phyloP scores from a whole-genome alignment of 2,888 invertebrate species.

The Crocallis elinguaria region DNA sequence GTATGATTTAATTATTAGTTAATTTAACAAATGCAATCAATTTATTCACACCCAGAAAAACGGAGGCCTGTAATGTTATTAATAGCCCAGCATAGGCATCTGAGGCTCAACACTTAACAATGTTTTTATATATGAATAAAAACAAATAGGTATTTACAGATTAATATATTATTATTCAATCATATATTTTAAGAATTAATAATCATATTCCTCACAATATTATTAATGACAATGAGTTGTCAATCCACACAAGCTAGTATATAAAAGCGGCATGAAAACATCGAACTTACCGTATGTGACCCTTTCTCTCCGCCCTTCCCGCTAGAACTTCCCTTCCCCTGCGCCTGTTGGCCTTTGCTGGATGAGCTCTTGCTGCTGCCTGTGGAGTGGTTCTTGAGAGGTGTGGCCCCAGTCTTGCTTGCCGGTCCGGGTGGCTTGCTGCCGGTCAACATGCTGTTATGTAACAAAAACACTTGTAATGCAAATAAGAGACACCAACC shows the following conservation, averaged over 20 bases:
- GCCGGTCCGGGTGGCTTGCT: conserved; percentile 83
- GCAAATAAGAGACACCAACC: neutral
- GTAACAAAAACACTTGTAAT: conserved; percentile 26
- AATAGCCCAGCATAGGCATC: too few relatives aligned
- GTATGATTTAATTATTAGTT: too few relatives aligned
- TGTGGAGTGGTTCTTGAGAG: conserved; percentile 61
- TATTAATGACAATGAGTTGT: neutral
- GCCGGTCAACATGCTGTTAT: conserved; percentile 66
- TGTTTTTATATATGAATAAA: too few relatives aligned
- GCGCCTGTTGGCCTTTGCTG: conserved; percentile 56
- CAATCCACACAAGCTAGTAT: neutral
- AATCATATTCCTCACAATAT: neutral
- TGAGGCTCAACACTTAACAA: too few relatives aligned
- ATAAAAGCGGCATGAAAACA: neutral
- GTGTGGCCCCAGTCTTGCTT: conserved; percentile 78
- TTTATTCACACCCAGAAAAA: too few relatives aligned
- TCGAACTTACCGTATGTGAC: conserved; percentile 60
- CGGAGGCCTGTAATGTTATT: too few relatives aligned
- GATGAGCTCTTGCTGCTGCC: conserved; percentile 55
- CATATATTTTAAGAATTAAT: too few relatives aligned
- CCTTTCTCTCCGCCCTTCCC: conserved; percentile 59
- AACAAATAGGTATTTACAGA: too few relatives aligned
- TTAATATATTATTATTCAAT: too few relatives aligned
- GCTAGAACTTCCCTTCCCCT: conserved; percentile 61
- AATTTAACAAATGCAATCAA: too few relatives aligned